These are phyloP conservation scores for Polymixis lichenea DNA, from an alignment of 2,888 invertebrate genomes.

Conservation along the genomic window DNA sequence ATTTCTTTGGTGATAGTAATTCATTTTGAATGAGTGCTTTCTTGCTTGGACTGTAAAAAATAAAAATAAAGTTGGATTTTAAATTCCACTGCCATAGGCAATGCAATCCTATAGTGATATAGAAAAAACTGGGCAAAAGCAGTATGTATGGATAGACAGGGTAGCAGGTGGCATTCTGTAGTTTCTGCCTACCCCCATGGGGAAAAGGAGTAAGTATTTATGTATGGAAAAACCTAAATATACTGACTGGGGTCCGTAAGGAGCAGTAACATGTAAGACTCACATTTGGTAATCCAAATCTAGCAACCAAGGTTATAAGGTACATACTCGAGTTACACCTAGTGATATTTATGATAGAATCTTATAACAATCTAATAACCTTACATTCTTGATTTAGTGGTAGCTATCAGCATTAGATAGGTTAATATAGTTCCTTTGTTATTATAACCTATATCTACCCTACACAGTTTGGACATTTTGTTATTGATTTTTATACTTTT, in stretches of 20 bases:
- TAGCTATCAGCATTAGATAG: neutral
- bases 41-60: conserved; percentile 91
- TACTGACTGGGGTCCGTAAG: too few relatives aligned
- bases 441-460: too few relatives aligned
- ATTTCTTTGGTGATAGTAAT: conserved; percentile 91
- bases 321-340: neutral
- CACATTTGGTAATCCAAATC: neutral
- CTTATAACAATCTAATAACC: neutral
- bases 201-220: too few relatives aligned
- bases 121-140: neutral
- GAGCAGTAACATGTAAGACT: neutral
- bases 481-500: neutral
- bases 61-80: neutral
- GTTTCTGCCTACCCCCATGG: too few relatives aligned
- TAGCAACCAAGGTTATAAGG: neutral
- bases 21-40: conserved; percentile 77
- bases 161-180: too few relatives aligned
- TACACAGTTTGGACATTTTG: neutral
- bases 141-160: too few relatives aligned
- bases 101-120: neutral
- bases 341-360: neutral
- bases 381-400: neutral
- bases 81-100: neutral
- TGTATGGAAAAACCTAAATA: neutral
- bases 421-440: neutral